phyloP scores from a whole-genome alignment of 1,140 invertebrate genomes.

The Cotesia glomerata region DNA sequence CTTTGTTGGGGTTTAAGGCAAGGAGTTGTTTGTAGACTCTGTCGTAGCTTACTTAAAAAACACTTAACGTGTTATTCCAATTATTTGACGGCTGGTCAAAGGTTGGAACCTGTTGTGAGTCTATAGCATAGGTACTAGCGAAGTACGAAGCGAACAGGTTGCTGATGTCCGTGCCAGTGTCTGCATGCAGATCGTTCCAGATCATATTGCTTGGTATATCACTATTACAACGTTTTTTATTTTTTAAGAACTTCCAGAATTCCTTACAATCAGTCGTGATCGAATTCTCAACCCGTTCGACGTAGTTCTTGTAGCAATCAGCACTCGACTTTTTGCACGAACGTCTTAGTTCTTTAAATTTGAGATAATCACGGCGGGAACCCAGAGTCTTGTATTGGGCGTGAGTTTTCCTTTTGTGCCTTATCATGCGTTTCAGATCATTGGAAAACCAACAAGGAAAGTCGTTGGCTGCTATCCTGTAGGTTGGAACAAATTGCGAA shows the following conservation, averaged over 20 bases:
- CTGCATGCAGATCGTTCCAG: not conserved
- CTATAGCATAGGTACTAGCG: not conserved
- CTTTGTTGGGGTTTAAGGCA: not conserved
- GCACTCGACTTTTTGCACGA: not conserved
- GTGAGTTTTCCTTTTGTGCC: not conserved
- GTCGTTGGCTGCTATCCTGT: not conserved
- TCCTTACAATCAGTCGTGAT: not conserved
- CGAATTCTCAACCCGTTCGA: not conserved
- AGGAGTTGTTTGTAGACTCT: not conserved
- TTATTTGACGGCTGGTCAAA: not conserved
- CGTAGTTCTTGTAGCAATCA: not conserved
- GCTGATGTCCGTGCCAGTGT: not conserved
- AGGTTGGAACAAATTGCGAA: not conserved
- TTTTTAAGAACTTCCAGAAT: not conserved
- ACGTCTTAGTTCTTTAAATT: not conserved
- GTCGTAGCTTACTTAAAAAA: not conserved
- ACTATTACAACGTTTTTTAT: not conserved
- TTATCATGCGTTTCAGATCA: not conserved
- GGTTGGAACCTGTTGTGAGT: not conserved
- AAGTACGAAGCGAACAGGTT: not conserved
- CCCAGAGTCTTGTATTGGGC: not conserved
- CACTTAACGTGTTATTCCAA: not conserved
- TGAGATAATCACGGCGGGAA: not conserved
- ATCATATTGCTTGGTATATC: not conserved
- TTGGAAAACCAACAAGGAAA: not conserved